Evolutionary conservation across 2,113 vertebrate genomes (phyloP).

Genomic region (Limanda limanda): DNA sequence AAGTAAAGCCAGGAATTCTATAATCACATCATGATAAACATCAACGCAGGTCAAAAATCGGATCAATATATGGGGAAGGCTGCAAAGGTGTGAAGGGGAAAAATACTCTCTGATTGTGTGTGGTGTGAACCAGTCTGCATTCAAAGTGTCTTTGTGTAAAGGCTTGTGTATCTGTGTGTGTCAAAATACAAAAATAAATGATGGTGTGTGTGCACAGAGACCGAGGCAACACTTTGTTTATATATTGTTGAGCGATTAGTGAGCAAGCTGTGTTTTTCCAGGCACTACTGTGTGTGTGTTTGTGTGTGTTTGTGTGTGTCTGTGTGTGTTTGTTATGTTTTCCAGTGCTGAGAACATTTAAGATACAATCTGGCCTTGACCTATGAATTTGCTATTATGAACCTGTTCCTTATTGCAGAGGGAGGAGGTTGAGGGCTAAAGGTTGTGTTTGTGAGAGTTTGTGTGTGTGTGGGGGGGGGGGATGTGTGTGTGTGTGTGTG

Average conservation of each 20-base stretch:
- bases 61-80: background rate
- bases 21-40: no score
- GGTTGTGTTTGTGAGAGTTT: constrained; percentile 15
- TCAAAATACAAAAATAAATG: background rate
- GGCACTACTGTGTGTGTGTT: background rate
- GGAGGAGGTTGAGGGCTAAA: background rate
- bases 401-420: constrained; percentile 44
- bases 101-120: no score
- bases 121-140: no score
- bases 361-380: constrained; percentile 51
- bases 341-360: constrained; percentile 39
- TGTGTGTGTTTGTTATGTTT: constrained; percentile 10
- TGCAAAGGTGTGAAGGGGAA: background rate
- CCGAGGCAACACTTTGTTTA: background rate
- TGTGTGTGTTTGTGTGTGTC: constrained; percentile 9
- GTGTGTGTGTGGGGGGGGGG: constrained; percentile 17
- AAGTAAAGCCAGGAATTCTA: no score
- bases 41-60: no score
- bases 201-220: background rate
- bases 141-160: no score
- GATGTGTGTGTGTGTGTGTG: background rate
- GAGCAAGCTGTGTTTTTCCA: background rate
- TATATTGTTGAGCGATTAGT: background rate
- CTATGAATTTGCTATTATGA: constrained; percentile 44
- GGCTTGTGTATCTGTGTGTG: background rate